Percentiles rank a stretch among this genome's conserved stretches.
Evolutionary conservation across 2,888 invertebrate species (phyloP).

Genomic region (Catocala sponsa): DNA sequence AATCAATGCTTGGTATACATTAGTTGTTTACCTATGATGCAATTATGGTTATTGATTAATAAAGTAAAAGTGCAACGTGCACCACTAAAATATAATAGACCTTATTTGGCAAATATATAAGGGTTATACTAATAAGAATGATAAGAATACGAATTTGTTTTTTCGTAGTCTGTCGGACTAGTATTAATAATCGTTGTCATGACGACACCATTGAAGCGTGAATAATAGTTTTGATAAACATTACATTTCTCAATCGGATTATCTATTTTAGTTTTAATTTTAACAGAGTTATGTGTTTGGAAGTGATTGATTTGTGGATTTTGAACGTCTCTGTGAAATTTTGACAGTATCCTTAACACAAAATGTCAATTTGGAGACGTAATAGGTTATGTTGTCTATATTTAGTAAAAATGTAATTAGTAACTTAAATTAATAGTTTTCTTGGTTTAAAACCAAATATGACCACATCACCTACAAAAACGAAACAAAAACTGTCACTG

Average conservation of each 20-base stretch:
- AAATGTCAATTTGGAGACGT: conserved; percentile 67
- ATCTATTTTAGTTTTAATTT: no score
- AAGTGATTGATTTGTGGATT: conserved; percentile 8
- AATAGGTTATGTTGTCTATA: conserved; percentile 81
- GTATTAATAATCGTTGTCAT: conserved; percentile 28
- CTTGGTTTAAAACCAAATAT: conserved; percentile 77
- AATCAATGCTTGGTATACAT: no score
- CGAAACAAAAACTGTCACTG: conserved; percentile 84
- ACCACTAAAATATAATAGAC: background rate
- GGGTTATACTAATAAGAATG: background rate
- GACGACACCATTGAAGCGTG: conserved; percentile 33
- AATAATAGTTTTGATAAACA: conserved; percentile 1
- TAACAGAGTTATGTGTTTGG: background rate
- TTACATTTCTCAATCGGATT: background rate
- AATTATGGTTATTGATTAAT: background rate
- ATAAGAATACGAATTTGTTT: background rate
- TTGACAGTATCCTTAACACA: conserved; percentile 55
- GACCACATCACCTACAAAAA: conserved; percentile 83
- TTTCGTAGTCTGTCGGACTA: background rate
- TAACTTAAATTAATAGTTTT: conserved; percentile 79
- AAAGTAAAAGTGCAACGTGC: background rate
- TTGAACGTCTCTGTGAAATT: conserved; percentile 42
- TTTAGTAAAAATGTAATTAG: conserved; percentile 84
- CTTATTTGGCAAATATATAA: background rate
- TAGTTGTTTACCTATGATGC: background rate